Conservation (phyloP, 2,888 invertebrate species). For the Hypomecis atomaria region DNA sequence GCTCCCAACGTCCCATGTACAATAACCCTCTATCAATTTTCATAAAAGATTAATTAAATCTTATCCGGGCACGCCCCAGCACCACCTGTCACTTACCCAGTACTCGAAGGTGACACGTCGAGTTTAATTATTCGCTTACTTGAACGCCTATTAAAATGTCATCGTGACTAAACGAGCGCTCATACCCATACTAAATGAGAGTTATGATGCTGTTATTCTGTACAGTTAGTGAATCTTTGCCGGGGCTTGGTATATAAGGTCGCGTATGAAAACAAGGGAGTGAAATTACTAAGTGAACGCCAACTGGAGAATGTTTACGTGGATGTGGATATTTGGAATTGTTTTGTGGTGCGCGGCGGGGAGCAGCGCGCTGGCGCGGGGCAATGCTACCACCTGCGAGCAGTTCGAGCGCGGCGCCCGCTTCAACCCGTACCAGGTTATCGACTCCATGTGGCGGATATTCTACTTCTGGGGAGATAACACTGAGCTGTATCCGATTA, state of each 20-base stretch:
- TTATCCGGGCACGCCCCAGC: slow-evolving; percentile 26
- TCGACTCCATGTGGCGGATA: slow-evolving; percentile 72
- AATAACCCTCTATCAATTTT: slow-evolving; percentile 40
- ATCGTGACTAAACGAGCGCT: slow-evolving; percentile 29
- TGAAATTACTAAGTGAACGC: slow-evolving; percentile 57
- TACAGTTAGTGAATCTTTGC: slow-evolving; percentile 53
- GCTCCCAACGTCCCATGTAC: slow-evolving; percentile 31
- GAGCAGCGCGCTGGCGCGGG: slow-evolving; percentile 34
- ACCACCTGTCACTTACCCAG: slow-evolving; percentile 25
- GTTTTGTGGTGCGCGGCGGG: slow-evolving; percentile 52
- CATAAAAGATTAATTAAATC: slow-evolving; percentile 43
- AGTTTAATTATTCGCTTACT: slow-evolving; percentile 35
- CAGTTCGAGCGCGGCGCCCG: slow-evolving; percentile 66
- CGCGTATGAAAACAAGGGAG: slow-evolving; percentile 53
- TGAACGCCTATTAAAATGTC: slow-evolving; percentile 32
- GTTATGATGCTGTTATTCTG: slow-evolving; percentile 27
- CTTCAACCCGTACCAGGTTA: slow-evolving; percentile 62
- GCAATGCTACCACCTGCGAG: slow-evolving; percentile 65
- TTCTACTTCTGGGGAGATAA: slow-evolving; percentile 72
- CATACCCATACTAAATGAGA: slow-evolving; percentile 17
- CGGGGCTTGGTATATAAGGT: slow-evolving; percentile 49
- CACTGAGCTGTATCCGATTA: slow-evolving; percentile 63
- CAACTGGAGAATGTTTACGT: slow-evolving; percentile 66
- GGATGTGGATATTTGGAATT: slow-evolving; percentile 61
- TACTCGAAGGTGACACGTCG: slow-evolving; percentile 35